Evolutionary conservation across 2,113 vertebrate genomes (phyloP).

Genomic region (Rhegmatorhina hoffmannsi): DNA sequence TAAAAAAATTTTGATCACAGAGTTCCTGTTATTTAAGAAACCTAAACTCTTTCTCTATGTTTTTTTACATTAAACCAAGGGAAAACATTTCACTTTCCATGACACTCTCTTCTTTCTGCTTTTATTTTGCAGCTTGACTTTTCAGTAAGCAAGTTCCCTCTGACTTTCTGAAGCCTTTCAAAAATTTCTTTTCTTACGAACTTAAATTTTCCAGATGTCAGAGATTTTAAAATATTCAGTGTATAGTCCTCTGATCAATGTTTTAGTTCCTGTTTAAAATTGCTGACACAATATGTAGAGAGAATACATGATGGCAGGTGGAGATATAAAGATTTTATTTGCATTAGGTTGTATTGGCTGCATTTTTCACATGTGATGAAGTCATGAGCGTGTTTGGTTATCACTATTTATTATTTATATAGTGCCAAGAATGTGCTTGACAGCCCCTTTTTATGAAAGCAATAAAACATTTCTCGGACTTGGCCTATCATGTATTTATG

Average conservation of each 20-base stretch:
- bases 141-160: neutral
- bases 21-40: neutral
- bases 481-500: neutral
- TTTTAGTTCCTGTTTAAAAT: constrained; percentile 7
- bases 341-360: neutral
- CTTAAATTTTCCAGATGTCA: neutral
- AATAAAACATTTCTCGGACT: neutral
- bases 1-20: neutral
- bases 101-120: neutral
- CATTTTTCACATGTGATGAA: neutral
- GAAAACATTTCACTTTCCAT: neutral
- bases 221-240: neutral
- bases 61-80: constrained; percentile 22
- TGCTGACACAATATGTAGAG: neutral
- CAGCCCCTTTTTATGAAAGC: neutral
- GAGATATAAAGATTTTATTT: neutral
- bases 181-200: neutral
- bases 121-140: neutral
- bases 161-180: neutral
- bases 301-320: neutral
- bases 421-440: neutral
- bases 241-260: neutral
- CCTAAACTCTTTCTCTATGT: neutral
- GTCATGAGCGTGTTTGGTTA: neutral
- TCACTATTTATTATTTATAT: constrained; percentile 11